Conservation (phyloP, 2,797 vertebrate species). For the Coregonus sp. region DNA sequence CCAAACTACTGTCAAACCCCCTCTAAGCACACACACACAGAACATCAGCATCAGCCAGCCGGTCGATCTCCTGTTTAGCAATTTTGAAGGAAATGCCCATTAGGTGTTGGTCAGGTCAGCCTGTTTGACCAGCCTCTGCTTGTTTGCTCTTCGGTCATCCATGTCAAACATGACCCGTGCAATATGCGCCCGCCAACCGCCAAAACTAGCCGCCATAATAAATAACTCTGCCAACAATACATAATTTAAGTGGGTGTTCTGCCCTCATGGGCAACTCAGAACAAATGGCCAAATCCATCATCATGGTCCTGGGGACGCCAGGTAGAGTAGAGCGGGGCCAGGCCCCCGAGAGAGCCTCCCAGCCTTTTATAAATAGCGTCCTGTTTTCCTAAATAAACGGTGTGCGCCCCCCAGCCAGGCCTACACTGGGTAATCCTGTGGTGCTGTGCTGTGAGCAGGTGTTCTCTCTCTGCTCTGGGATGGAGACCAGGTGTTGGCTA, state of each 20-base stretch:
- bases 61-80: constrained; percentile 41
- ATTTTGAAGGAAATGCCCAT: constrained; percentile 60
- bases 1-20: constrained; percentile 52
- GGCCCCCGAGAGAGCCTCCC: constrained; percentile 57
- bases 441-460: constrained; percentile 59
- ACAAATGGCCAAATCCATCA: constrained; percentile 81
- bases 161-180: constrained; percentile 75
- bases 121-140: constrained; percentile 63
- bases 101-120: constrained; percentile 63
- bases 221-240: constrained; percentile 75
- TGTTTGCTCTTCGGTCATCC: constrained; percentile 72
- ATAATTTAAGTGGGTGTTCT: constrained; percentile 77
- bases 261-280: constrained; percentile 76
- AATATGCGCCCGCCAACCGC: constrained; percentile 61
- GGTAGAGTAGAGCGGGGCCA: constrained; percentile 36
- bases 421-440: constrained; percentile 65
- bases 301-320: constrained; percentile 55
- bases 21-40: constrained; percentile 34
- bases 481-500: background rate
- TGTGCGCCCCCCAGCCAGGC: constrained; percentile 34
- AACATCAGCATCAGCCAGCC: constrained; percentile 39
- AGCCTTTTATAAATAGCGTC: constrained; percentile 61
- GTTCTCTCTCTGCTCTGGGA: constrained; percentile 48
- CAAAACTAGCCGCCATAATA: constrained; percentile 71
- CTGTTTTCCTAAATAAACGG: constrained; percentile 63